phyloP scores from a whole-genome alignment of 2,888 invertebrate genomes.

The Cephonodes hylas region DNA sequence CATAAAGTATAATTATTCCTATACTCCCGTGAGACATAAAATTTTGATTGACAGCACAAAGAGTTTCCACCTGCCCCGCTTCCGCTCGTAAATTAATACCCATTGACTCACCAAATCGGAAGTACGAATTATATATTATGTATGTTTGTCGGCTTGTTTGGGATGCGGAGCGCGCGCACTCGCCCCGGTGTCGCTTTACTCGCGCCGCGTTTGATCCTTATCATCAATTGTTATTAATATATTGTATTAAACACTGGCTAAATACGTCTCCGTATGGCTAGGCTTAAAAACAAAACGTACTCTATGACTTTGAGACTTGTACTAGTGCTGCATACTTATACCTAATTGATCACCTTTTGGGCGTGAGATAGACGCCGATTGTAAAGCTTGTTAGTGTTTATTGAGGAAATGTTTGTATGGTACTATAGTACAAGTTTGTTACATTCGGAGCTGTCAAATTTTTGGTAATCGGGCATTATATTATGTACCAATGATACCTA shows the following conservation, averaged over 20 bases:
- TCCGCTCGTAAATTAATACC: constrained; percentile 4
- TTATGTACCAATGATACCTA: too few species aligned
- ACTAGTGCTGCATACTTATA: too few species aligned
- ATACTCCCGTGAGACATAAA: not conserved
- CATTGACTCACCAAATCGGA: constrained; percentile 52
- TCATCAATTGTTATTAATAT: constrained; percentile 42
- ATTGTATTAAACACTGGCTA: constrained; percentile 2
- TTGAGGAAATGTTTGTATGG: too few species aligned
- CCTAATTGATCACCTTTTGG: too few species aligned
- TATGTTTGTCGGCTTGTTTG: constrained; percentile 51
- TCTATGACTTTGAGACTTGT: not conserved
- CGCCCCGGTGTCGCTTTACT: constrained; percentile 32
- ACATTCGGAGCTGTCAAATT: too few species aligned
- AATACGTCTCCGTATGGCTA: too few species aligned
- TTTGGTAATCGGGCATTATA: too few species aligned
- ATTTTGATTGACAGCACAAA: not conserved
- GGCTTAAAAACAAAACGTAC: too few species aligned
- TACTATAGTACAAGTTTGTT: too few species aligned
- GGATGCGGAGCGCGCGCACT: constrained; percentile 26
- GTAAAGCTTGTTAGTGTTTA: too few species aligned
- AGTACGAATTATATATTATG: constrained; percentile 56
- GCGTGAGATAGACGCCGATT: too few species aligned
- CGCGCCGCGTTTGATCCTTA: constrained; percentile 40
- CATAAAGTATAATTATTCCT: too few species aligned
- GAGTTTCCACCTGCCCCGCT: not conserved